Conservation (phyloP, 2,113 vertebrate species). For the Phainopepla nitens region DNA sequence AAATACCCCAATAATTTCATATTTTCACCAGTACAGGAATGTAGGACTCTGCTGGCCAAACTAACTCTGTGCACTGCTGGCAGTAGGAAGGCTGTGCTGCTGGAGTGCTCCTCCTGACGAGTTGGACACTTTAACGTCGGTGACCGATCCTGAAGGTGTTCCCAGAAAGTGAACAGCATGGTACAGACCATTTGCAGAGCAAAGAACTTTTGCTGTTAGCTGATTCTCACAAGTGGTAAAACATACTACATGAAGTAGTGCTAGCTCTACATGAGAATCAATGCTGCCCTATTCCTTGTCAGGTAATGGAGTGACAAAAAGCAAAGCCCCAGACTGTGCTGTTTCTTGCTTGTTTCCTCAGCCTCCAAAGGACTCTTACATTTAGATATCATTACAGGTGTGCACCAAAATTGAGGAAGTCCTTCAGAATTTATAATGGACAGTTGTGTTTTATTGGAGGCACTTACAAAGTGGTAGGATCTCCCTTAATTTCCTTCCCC, state of each 20-base stretch:
- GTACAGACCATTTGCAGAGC: neutral
- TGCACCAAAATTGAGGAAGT: neutral
- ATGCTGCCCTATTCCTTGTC: neutral
- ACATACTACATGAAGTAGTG: neutral
- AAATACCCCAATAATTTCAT: neutral
- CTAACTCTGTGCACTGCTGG: neutral
- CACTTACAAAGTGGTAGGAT: neutral
- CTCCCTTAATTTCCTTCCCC: neutral
- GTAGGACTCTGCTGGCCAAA: neutral
- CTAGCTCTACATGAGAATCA: neutral
- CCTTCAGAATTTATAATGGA: neutral
- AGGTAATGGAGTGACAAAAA: neutral
- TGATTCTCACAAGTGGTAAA: neutral
- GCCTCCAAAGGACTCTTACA: neutral
- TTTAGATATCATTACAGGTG: neutral
- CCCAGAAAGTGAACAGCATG: neutral
- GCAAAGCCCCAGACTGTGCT: neutral
- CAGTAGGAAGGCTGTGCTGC: neutral
- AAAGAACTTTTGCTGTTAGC: neutral
- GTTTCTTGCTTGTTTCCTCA: neutral
- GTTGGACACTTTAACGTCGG: fast-evolving
- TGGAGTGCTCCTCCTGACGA: fast-evolving
- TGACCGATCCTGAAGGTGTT: neutral
- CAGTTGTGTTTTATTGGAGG: neutral
- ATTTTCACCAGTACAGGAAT: neutral